These are phyloP conservation scores for Hyphantria cunea DNA, from an alignment of 1,140 invertebrate species.

Conservation along the genomic window DNA sequence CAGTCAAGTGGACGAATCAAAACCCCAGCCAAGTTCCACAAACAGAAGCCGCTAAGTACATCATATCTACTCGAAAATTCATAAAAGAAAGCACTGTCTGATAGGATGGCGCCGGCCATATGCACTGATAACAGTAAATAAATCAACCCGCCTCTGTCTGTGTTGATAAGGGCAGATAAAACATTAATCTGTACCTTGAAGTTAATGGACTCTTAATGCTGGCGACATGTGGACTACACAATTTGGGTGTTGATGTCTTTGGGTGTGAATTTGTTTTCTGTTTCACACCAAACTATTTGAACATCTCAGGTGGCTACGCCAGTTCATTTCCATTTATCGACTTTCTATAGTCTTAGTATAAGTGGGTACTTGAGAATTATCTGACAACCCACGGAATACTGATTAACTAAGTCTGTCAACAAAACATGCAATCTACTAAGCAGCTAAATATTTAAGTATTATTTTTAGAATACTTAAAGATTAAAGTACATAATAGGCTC, in stretches of 20 bases:
- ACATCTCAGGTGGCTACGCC: neutral
- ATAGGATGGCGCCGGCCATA: constrained; percentile 23
- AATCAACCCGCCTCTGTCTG: constrained; percentile 18
- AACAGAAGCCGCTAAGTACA: constrained; percentile 35
- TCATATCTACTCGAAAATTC: constrained; percentile 36
- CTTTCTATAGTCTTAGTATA: too few species aligned
- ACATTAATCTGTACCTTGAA: constrained; percentile 52
- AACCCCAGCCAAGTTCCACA: constrained; percentile 8
- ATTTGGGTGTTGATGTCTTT: neutral
- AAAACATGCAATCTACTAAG: too few species aligned
- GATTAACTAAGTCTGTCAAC: too few species aligned
- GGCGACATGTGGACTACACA: constrained; percentile 17
- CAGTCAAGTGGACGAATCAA: neutral
- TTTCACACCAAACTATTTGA: constrained; percentile 9
- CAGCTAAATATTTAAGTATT: too few species aligned
- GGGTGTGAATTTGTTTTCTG: constrained; percentile 16
- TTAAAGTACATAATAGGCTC: too few species aligned
- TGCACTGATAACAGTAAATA: constrained; percentile 25
- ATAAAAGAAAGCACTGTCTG: constrained; percentile 36
- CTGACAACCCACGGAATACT: too few species aligned
- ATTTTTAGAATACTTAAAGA: too few species aligned
- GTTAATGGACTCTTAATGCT: constrained; percentile 63
- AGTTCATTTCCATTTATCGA: too few species aligned
- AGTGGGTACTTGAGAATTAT: too few species aligned
- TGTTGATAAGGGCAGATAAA: constrained; percentile 33